phyloP scores from a whole-genome alignment of 92 coral and sea anemone species.

The Diadumene lineata region DNA sequence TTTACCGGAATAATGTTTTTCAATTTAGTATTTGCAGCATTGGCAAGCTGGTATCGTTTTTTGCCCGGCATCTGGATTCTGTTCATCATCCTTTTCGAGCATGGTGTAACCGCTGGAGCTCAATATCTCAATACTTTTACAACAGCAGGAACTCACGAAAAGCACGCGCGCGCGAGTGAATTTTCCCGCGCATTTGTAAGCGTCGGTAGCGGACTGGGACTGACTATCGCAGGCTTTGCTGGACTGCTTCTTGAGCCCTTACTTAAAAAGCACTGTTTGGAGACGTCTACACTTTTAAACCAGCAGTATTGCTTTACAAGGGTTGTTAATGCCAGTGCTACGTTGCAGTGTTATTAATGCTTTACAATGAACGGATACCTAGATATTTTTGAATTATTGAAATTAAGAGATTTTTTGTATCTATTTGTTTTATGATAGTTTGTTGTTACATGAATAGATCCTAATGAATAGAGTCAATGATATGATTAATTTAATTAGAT shows the following conservation, averaged over 20 bases:
- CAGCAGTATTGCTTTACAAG: constrained; percentile 64
- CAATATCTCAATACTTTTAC: constrained; percentile 66
- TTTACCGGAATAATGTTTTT: constrained; percentile 47
- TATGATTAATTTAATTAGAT: too few species aligned
- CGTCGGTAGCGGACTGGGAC: constrained; percentile 67
- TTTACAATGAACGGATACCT: too few species aligned
- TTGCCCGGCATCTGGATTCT: constrained; percentile 64
- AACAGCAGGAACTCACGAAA: constrained; percentile 42
- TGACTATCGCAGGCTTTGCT: constrained; percentile 56
- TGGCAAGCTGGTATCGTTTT: constrained; percentile 72
- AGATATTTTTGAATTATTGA: too few species aligned
- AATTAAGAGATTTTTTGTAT: too few species aligned
- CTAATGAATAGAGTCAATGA: too few species aligned
- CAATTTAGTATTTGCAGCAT: constrained; percentile 42
- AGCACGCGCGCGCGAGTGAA: constrained; percentile 42
- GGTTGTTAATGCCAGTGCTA: constrained; percentile 58
- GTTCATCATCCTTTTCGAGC: constrained; percentile 40
- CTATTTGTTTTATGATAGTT: too few species aligned
- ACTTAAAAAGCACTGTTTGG: constrained; percentile 54
- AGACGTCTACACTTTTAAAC: neutral
- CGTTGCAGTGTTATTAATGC: constrained; percentile 32
- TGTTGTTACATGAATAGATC: too few species aligned
- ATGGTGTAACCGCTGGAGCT: constrained; percentile 64
- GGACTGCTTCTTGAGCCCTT: constrained; percentile 69
- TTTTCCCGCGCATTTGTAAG: constrained; percentile 88